Percentiles rank a stretch among this genome's conserved stretches.
These are phyloP conservation scores for Paralinhomoeus sp. DNA, from an alignment of 2,888 invertebrate species.

Conservation along the genomic window DNA sequence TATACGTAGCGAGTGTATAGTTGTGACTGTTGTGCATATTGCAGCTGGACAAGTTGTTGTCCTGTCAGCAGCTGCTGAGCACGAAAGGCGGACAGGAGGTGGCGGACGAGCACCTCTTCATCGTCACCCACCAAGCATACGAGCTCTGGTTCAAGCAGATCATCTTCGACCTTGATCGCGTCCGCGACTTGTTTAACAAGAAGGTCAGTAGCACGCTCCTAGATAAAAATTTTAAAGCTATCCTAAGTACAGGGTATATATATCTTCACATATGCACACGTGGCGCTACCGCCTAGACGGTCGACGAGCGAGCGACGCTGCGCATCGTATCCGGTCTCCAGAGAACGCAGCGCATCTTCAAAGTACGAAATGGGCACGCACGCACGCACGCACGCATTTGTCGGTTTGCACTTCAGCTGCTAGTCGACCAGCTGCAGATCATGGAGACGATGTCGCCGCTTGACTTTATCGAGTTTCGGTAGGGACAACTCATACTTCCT, in stretches of 20 bases:
- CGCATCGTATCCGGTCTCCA: constrained; percentile 73
- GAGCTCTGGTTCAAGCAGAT: constrained; percentile 99
- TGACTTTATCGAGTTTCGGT: constrained; percentile 84
- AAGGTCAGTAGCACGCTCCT: constrained; percentile 9
- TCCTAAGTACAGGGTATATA: too few relatives aligned
- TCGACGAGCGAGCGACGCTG: constrained; percentile 74
- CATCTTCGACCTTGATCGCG: constrained; percentile 80
- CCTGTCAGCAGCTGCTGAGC: constrained; percentile 57
- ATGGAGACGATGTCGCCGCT: constrained; percentile 95
- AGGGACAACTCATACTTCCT: too few relatives aligned
- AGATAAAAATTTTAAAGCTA: too few relatives aligned
- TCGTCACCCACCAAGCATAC: constrained; percentile 82
- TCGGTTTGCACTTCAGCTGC: constrained; percentile 42
- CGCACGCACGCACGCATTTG: too few relatives aligned
- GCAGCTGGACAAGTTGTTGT: constrained; percentile 54
- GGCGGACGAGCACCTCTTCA: constrained; percentile 90
- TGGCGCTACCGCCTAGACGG: too few relatives aligned
- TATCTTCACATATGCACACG: constrained; percentile 7
- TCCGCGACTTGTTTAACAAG: constrained; percentile 45
- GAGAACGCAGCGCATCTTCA: constrained; percentile 65
- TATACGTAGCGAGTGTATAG: constrained; percentile 4
- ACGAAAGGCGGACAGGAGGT: constrained; percentile 38
- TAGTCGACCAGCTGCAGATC: constrained; percentile 88
- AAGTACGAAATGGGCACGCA: constrained; percentile 27
- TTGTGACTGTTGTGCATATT: constrained; percentile 6